A percentile compares a stretch with the other conserved stretches of the same genome.
Conservation (phyloP, 2,113 vertebrate species). For the Larimichthys crocea region DNA sequence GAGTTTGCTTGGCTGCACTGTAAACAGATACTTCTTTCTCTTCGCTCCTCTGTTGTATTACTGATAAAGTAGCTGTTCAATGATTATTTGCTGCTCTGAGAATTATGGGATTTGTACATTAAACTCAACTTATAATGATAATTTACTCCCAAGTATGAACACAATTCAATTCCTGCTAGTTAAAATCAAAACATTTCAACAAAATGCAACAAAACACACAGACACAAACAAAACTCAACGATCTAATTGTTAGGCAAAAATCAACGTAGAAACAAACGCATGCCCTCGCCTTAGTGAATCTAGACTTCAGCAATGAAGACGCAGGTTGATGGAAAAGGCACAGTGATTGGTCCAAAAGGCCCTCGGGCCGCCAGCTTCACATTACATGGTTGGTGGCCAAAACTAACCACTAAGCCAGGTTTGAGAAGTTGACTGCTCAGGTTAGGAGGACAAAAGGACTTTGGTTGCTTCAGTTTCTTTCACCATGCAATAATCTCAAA, state of each 20-base stretch:
- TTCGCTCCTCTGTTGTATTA: not conserved
- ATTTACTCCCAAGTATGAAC: constrained; percentile 3
- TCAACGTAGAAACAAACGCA: constrained; percentile 49
- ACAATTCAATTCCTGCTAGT: not conserved
- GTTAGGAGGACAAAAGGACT: not conserved
- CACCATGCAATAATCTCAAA: not conserved
- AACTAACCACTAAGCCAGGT: constrained; percentile 6
- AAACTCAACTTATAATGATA: not conserved
- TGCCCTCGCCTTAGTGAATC: constrained; percentile 95
- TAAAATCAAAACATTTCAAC: constrained; percentile 26
- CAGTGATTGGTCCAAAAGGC: constrained; percentile 45
- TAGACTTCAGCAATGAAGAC: constrained; percentile 99
- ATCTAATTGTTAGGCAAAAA: constrained; percentile 23
- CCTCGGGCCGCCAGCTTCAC: constrained; percentile 16
- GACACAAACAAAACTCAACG: constrained; percentile 30
- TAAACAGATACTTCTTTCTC: not conserved
- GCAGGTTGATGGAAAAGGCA: constrained; percentile 74
- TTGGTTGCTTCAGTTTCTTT: not conserved
- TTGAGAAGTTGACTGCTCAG: not conserved
- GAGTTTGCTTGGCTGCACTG: not conserved
- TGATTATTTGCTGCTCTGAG: not conserved
- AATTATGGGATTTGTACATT: not conserved
- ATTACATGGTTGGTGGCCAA: not conserved
- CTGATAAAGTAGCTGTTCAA: not conserved
- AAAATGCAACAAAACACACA: constrained; percentile 26